Evolutionary conservation across 2,113 vertebrate species (phyloP).

Genomic region (Laterallus jamaicensis): DNA sequence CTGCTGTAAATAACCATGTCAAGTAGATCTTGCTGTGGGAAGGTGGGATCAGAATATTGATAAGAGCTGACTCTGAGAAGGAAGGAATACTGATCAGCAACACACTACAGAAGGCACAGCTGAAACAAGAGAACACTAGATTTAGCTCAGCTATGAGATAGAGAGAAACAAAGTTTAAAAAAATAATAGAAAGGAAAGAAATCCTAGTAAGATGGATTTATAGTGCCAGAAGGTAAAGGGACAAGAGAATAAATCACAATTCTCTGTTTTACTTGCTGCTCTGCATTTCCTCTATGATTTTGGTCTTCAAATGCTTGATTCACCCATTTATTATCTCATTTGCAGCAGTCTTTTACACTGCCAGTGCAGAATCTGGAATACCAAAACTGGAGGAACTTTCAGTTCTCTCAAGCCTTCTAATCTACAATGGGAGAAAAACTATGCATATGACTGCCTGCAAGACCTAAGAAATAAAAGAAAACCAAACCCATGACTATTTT

Average conservation of each 20-base stretch:
- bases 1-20: constrained; percentile 61
- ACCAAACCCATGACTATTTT: not conserved
- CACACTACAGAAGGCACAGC: not conserved
- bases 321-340: not conserved
- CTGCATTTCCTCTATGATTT: not conserved
- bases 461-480: not conserved
- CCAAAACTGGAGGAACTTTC: not conserved
- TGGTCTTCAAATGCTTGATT: not conserved
- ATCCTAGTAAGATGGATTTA: not conserved
- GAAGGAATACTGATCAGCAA: not conserved
- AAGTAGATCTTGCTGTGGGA: constrained; percentile 12
- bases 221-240: not conserved
- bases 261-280: not conserved
- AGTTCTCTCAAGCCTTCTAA: not conserved
- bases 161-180: not conserved
- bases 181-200: not conserved
- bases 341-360: not conserved
- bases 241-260: not conserved
- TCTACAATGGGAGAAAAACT: not conserved
- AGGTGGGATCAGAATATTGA: constrained; percentile 16
- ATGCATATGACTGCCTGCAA: not conserved
- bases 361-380: not conserved
- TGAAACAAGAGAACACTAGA: not conserved
- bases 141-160: not conserved
- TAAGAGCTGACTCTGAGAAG: not conserved